Evolutionary conservation across 2,113 vertebrate species (phyloP).

Genomic region (Leptocoma aspasia): DNA sequence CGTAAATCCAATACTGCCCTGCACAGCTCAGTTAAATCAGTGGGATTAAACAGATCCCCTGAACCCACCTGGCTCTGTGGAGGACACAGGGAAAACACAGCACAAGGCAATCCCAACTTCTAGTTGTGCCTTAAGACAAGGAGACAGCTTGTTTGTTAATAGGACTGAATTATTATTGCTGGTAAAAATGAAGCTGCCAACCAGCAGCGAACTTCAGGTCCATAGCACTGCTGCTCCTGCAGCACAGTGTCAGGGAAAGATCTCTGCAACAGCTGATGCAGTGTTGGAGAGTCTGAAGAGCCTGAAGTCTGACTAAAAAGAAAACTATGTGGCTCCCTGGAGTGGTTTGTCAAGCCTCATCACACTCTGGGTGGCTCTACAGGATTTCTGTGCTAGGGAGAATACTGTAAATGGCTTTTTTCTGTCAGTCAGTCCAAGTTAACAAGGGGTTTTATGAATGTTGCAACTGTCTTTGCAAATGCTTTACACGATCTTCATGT

Average conservation of each 20-base stretch:
- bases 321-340: accelerated
- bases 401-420: neutral
- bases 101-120: neutral
- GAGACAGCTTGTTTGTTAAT: neutral
- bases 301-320: neutral
- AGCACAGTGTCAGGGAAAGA: neutral
- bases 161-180: neutral
- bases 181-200: neutral
- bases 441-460: neutral
- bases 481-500: neutral
- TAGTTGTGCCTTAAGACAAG: neutral
- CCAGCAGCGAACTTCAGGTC: neutral
- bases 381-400: neutral
- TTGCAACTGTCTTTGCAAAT: neutral
- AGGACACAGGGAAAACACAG: neutral
- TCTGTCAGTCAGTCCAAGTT: neutral
- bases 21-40: neutral
- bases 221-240: neutral
- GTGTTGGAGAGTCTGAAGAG: neutral
- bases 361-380: neutral
- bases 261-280: neutral
- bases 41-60: neutral
- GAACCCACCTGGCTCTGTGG: neutral
- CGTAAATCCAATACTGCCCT: neutral
- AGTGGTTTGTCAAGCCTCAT: neutral